Conservation (phyloP, 2,113 vertebrate species). For the Protobothrops mucrosquamatus region DNA sequence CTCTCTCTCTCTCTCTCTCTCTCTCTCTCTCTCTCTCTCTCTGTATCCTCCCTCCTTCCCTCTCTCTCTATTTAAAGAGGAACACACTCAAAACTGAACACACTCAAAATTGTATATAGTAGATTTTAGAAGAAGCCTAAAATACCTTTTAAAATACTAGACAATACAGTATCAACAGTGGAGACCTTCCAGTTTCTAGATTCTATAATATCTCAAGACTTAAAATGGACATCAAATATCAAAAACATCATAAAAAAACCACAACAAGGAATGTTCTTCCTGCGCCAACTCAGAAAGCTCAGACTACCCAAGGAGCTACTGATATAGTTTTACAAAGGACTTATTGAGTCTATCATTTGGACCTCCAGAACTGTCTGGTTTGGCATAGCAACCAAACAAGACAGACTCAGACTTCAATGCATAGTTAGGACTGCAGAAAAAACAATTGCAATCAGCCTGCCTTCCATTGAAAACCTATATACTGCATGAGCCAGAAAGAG, state of each 20-base stretch:
- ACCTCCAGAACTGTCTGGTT: too few relatives aligned
- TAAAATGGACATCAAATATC: not conserved
- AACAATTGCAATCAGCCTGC: too few relatives aligned
- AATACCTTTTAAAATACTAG: not conserved
- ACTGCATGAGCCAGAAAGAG: not conserved
- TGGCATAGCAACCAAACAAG: too few relatives aligned
- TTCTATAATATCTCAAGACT: not conserved
- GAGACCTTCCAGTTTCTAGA: not conserved
- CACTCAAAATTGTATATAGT: not conserved
- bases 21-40: too few relatives aligned
- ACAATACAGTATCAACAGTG: not conserved
- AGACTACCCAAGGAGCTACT: too few relatives aligned
- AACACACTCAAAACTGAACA: not conserved
- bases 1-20: too few relatives aligned
- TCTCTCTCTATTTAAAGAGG: not conserved
- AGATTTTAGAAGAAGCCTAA: not conserved
- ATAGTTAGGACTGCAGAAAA: too few relatives aligned
- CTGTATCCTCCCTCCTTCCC: not conserved
- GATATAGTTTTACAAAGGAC: too few relatives aligned
- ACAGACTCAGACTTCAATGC: too few relatives aligned
- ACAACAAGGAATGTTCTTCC: not conserved
- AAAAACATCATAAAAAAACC: not conserved
- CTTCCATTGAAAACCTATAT: too few relatives aligned
- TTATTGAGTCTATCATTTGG: too few relatives aligned
- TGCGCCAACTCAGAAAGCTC: not conserved